Evolutionary conservation across 2,888 invertebrate genomes (phyloP), one percentile per base, ranked within the genome.

Genomic region (Scaeva pyrastri): DNA sequence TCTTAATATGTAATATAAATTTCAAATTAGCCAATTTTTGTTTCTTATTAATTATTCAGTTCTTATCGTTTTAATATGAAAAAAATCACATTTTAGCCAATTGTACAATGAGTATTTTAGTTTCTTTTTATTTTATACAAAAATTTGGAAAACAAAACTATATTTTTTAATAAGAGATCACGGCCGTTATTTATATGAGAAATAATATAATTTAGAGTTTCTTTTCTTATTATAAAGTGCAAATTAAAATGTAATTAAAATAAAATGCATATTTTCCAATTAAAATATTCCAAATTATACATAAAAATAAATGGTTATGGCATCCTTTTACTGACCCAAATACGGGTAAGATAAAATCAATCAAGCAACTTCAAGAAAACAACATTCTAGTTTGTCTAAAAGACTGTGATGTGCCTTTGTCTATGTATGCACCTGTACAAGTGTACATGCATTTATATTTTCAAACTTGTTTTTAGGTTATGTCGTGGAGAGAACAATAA

Each of bases 61-160:
- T 87, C 87, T 79, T 76, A 87, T 87, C 87, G 87, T 87, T 87
- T 71, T 74, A 62, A 70, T 50, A 0, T n/a, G 36, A 72, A 56
- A 48, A 72, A 45, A 43, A 71, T 45, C 16, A 82, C 78, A 78
- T 78, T 73, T 72, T 58, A 74, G 86, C 86, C 86, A 86, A 86
- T 85, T 68, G 36, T 64, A 68, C 50, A 21, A 6, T 50, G 12
- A 21, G 16, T 16, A 26, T 50, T 36, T 52, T 39, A 21, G 11
- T 56, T 26, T 41, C 36, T 31, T 58, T 70, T 56, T n/a, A 23
- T 43, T 58, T 39, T 23, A 43, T 41, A 21, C 39, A 19, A 39
- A n/a, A 85, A 76, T 55, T 76, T 76, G 21, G 72, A 72, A 55
- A 43, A 68, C 31, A 45, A 66, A 31, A 60, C 1, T 14, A 62